A percentile compares a stretch with the other conserved stretches of the same genome.
phyloP scores from a whole-genome alignment of 2,888 invertebrate species.

The Acanthopleura granulata region DNA sequence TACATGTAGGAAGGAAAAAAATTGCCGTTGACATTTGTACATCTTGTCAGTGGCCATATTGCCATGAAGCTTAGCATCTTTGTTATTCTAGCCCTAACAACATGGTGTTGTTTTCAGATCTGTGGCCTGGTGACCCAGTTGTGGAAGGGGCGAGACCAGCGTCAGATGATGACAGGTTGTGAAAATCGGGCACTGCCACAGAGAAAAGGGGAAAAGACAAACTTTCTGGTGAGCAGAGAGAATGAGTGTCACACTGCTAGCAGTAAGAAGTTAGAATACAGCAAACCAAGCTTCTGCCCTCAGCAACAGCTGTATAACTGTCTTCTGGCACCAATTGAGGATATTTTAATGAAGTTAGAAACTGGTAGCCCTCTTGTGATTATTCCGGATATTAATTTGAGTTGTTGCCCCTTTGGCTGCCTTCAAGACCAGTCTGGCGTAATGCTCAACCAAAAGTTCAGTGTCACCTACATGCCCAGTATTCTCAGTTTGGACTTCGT shows the following conservation, averaged over 20 bases:
- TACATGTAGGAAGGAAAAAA: too few relatives aligned
- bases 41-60: too few relatives aligned
- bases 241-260: not conserved
- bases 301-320: conserved; percentile 53
- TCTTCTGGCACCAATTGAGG: conserved; percentile 58
- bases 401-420: conserved; percentile 56
- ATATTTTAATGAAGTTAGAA: conserved; percentile 53
- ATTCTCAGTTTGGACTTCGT: conserved; percentile 57
- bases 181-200: conserved; percentile 56
- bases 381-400: conserved; percentile 60
- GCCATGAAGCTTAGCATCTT: too few relatives aligned
- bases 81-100: too few relatives aligned
- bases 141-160: conserved; percentile 14
- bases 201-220: not conserved
- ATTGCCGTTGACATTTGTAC: too few relatives aligned
- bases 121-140: conserved; percentile 11
- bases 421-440: conserved; percentile 50
- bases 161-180: conserved; percentile 38
- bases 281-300: conserved; percentile 40
- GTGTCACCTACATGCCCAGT: conserved; percentile 56
- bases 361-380: conserved; percentile 52
- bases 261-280: not conserved
- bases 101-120: not conserved
- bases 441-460: conserved; percentile 38
- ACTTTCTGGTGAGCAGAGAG: not conserved